These are phyloP conservation scores for Probosciger aterrimus DNA, from an alignment of 2,113 vertebrate species.

Conservation along the genomic window DNA sequence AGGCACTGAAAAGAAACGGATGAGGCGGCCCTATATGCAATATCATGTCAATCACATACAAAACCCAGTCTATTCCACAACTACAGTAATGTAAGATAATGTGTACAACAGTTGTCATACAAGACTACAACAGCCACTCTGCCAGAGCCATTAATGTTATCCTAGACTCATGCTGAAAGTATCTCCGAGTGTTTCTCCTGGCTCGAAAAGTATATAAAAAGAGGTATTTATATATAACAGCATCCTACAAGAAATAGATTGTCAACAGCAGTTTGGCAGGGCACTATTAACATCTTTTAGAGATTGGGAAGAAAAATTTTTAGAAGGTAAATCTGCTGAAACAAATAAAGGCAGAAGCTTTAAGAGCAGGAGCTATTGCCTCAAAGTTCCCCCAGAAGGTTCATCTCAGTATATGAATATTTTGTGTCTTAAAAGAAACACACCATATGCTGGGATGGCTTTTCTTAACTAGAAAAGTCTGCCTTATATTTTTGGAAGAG, in stretches of 20 bases:
- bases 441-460: slow-evolving; percentile 39
- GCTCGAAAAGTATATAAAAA: not conserved
- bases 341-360: not conserved
- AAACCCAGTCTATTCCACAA: not conserved
- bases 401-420: slow-evolving; percentile 34
- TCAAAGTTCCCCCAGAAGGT: slow-evolving; percentile 28
- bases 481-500: slow-evolving; percentile 29
- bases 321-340: not conserved
- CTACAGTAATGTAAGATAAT: not conserved
- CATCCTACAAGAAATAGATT: slow-evolving; percentile 15
- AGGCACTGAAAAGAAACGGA: not conserved
- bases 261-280: slow-evolving; percentile 24
- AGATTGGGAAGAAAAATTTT: not conserved
- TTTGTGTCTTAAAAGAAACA: slow-evolving; percentile 25
- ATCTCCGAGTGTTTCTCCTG: not conserved
- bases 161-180: not conserved
- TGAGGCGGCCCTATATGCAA: not conserved
- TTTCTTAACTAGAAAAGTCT: slow-evolving; percentile 24
- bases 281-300: not conserved
- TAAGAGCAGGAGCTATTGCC: not conserved
- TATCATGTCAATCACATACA: slow-evolving; percentile 6
- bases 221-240: not conserved
- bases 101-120: not conserved
- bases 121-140: not conserved
- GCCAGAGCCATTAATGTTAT: not conserved